Conservation (phyloP, 2,797 vertebrate genomes). For the Tenualosa ilisha region DNA sequence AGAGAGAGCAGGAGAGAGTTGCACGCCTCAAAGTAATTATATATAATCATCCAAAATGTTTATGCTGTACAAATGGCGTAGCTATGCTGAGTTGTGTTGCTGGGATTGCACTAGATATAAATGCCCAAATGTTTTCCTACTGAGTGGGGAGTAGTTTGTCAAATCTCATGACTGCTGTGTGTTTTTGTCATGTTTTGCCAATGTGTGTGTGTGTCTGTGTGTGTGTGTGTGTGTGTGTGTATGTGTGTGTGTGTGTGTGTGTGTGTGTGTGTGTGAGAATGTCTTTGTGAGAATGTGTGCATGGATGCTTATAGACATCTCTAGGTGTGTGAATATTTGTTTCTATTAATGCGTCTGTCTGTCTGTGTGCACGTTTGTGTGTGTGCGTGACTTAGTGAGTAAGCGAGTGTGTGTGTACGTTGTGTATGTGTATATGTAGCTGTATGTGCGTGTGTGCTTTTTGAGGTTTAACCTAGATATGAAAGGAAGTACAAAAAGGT, state of each 20-base stretch:
- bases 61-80: slow-evolving; percentile 68
- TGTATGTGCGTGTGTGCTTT: slow-evolving; percentile 37
- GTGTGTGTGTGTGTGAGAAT: background rate
- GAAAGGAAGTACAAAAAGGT: slow-evolving; percentile 55
- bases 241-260: background rate
- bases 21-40: slow-evolving; percentile 62
- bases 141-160: background rate
- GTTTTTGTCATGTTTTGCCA: background rate
- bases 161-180: background rate
- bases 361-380: background rate
- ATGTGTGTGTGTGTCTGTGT: background rate
- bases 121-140: slow-evolving; percentile 22
- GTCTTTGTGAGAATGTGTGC: background rate
- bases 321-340: background rate
- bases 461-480: slow-evolving; percentile 64
- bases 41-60: slow-evolving; percentile 72
- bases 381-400: background rate
- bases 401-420: background rate
- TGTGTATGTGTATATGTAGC: background rate
- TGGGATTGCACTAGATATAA: slow-evolving; percentile 32
- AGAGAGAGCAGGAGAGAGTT: slow-evolving; percentile 23
- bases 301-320: background rate
- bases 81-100: slow-evolving; percentile 56
- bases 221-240: background rate
- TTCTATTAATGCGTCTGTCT: background rate